Conservation (phyloP, 2,797 vertebrate genomes). For the Alauda arvensis region DNA sequence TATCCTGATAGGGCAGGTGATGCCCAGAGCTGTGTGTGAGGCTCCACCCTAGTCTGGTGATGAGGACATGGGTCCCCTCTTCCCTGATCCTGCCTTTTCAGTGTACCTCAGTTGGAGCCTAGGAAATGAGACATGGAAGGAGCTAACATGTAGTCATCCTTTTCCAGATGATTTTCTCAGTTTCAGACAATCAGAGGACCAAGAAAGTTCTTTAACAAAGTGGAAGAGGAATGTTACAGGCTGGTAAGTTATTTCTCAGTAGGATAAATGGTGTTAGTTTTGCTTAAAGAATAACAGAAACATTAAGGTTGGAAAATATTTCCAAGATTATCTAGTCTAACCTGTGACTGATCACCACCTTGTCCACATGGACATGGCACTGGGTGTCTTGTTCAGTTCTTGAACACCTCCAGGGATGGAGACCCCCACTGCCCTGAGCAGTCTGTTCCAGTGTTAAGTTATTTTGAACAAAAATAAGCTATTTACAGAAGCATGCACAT, state of each 20-base stretch:
- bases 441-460: background rate
- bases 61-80: fast-evolving
- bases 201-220: background rate
- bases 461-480: background rate
- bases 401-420: background rate
- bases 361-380: background rate
- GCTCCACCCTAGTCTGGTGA: background rate
- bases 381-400: background rate
- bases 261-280: background rate
- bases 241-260: background rate
- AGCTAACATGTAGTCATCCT: background rate
- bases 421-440: background rate
- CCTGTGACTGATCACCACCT: background rate
- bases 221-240: background rate
- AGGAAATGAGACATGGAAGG: background rate
- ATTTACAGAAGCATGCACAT: background rate
- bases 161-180: background rate
- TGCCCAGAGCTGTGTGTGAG: background rate
- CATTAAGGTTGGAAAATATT: background rate
- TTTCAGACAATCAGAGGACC: background rate
- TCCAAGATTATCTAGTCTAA: fast-evolving
- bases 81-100: fast-evolving
- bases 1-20: background rate
- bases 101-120: fast-evolving
- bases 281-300: background rate